phyloP scores from a whole-genome alignment of 30 jellyfish, hydroid and myxozoan species.

The Phacellophora camtschatica region DNA sequence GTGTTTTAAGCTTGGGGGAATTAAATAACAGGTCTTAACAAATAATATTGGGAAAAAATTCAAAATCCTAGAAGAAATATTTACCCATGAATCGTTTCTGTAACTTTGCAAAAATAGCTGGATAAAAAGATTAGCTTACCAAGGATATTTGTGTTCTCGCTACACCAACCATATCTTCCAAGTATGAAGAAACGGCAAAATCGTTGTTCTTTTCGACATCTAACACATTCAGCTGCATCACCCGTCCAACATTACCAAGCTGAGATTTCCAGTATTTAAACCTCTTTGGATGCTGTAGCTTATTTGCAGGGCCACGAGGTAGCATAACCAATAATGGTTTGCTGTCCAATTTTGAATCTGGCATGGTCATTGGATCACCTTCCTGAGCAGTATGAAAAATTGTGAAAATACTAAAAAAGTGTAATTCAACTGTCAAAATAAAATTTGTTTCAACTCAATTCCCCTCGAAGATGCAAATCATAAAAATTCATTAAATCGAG shows the following conservation, averaged over 20 bases:
- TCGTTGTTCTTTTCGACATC: constrained; percentile 76
- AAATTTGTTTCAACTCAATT: too few relatives aligned
- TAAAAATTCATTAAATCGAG: too few relatives aligned
- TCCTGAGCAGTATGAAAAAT: too few relatives aligned
- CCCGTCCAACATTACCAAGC: constrained; percentile 64
- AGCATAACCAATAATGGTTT: constrained; percentile 78
- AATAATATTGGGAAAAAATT: too few relatives aligned
- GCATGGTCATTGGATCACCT: not conserved
- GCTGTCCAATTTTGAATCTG: constrained; percentile 39
- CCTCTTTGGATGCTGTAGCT: constrained; percentile 71
- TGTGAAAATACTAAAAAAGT: too few relatives aligned
- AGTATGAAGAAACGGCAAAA: constrained; percentile 61
- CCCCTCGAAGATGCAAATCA: too few relatives aligned
- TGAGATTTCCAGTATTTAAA: constrained; percentile 80
- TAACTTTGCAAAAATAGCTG: not conserved
- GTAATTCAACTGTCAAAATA: too few relatives aligned
- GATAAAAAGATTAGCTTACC: constrained; percentile 36
- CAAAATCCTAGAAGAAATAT: too few relatives aligned
- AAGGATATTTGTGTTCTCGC: constrained; percentile 60
- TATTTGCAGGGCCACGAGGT: constrained; percentile 90
- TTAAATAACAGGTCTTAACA: too few relatives aligned
- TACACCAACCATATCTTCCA: constrained; percentile 87
- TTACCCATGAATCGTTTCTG: too few relatives aligned
- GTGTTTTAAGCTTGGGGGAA: too few relatives aligned
- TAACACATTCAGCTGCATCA: constrained; percentile 67